Evolutionary conservation across 1,140 invertebrate genomes (phyloP).

Genomic region (Conus betulinus): DNA sequence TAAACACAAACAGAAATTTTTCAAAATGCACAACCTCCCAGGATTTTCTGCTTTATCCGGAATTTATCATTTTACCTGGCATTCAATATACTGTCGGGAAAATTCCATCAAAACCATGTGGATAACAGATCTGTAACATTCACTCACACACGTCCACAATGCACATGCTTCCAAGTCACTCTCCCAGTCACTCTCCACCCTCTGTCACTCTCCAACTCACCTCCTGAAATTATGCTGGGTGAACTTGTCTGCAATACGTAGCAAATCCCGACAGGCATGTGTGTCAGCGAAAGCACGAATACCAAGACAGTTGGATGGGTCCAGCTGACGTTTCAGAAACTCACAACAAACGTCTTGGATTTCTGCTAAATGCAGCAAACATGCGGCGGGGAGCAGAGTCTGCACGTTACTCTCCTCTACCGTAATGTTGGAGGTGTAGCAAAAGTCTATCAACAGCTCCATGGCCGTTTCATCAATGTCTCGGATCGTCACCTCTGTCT

Average conservation of each 20-base stretch:
- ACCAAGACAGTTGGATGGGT: constrained; percentile 98
- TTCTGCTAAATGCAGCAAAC: constrained; percentile 83
- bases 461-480: constrained; percentile 99
- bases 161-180: too few species aligned
- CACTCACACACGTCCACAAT: too few species aligned
- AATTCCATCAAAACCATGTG: too few species aligned
- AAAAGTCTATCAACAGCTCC: constrained; percentile 98
- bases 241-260: constrained; percentile 97
- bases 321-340: constrained; percentile 96
- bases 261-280: constrained; percentile 95
- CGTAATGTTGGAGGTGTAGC: constrained; percentile 98
- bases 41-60: too few species aligned
- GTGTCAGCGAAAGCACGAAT: constrained; percentile 99
- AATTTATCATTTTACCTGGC: too few species aligned
- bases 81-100: too few species aligned
- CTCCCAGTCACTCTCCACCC: too few species aligned
- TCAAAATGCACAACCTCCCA: too few species aligned
- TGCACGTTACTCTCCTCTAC: constrained; percentile 99
- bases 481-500: constrained; percentile 98
- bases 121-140: too few species aligned
- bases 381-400: constrained; percentile 96
- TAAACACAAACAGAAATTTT: too few species aligned
- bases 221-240: constrained; percentile 98
- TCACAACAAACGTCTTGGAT: constrained; percentile 94
- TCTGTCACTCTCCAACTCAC: constrained; percentile 72